Evolutionary conservation across 2,113 vertebrate genomes (phyloP), one percentile per base, ranked within the genome.

Genomic region (Pelusios castaneus): DNA sequence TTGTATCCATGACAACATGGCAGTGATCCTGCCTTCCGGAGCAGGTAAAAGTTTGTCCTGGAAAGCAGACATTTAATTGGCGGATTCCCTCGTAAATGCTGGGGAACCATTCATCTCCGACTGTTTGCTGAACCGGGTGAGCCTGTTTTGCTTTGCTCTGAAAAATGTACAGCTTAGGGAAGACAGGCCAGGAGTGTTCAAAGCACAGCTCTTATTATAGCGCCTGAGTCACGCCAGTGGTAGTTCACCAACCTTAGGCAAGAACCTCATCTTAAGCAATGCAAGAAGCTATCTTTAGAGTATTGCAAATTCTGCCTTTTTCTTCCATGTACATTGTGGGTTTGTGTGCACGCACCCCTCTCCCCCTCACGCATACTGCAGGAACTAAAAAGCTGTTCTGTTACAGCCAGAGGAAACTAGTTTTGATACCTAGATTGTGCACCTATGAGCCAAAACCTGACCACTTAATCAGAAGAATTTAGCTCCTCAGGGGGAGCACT

Each of bases 191-290:
- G 84, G 43, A 47, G 25, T 0, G 38, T 58, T 47, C 49, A 24
- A 85, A 76, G 31, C 77, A 54, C 73, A 45, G 80, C 89, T 60
- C 70, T 96, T 93, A 96, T 96, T 96, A 94, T 3, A 90, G 89
- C 84, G 10, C 47, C 86, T 6, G 56, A 8, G 34, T 51, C 79
- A 8, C 1, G 2, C 60, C 58, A 9, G 75, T 82, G 22, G 1
- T 80, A 92, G 54, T 90, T 52, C 84, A 77, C 31, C 89, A 43
- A 67, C n/a, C 70, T 2, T n/a, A 49, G 56, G 24, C 43, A 1
- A 19, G 54, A 27, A 2, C 24, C 77, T 67, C 12, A 1, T n/a
- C 17, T 0, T 1, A 4, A 49, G 52, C 80, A 63, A 38, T 38
- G 63, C 51, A 52, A 52, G 51, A 52, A 2, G n/a, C 55, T n/a